Percentiles rank a stretch among this genome's conserved stretches.
These are phyloP conservation scores for Pseudorectes ferrugineus DNA, from an alignment of 2,113 vertebrate species.

Conservation along the genomic window DNA sequence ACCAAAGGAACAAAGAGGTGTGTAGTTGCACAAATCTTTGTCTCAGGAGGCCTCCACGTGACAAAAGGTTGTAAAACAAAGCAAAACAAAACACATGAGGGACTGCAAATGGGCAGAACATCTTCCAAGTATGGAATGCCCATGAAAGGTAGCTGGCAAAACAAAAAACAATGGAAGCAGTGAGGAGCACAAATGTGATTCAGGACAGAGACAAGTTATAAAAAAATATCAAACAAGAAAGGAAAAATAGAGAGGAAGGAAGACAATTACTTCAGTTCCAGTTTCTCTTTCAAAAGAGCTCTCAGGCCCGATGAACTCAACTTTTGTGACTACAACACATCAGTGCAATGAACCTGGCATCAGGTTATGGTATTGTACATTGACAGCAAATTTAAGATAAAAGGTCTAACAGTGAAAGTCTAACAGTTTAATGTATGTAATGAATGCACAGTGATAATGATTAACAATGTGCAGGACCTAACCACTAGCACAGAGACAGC, in stretches of 20 bases:
- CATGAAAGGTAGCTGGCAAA: background rate
- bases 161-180: background rate
- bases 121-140: background rate
- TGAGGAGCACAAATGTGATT: background rate
- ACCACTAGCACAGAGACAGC: background rate
- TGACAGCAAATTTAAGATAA: background rate
- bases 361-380: background rate
- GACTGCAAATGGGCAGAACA: background rate
- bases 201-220: fast-evolving
- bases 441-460: background rate
- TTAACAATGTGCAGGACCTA: background rate
- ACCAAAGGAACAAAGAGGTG: background rate
- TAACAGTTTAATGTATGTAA: background rate
- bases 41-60: background rate
- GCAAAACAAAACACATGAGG: background rate
- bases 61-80: background rate
- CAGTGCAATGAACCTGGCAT: background rate
- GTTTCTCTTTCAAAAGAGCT: background rate
- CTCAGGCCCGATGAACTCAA: background rate
- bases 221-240: background rate
- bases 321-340: background rate
- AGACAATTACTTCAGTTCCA: background rate
- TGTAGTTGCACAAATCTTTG: background rate
- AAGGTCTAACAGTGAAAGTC: background rate
- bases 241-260: background rate